A percentile compares a stretch with the other conserved stretches of the same genome.
phyloP scores from a whole-genome alignment of 2,113 vertebrate genomes.

The Rhabdomys dilectus region DNA sequence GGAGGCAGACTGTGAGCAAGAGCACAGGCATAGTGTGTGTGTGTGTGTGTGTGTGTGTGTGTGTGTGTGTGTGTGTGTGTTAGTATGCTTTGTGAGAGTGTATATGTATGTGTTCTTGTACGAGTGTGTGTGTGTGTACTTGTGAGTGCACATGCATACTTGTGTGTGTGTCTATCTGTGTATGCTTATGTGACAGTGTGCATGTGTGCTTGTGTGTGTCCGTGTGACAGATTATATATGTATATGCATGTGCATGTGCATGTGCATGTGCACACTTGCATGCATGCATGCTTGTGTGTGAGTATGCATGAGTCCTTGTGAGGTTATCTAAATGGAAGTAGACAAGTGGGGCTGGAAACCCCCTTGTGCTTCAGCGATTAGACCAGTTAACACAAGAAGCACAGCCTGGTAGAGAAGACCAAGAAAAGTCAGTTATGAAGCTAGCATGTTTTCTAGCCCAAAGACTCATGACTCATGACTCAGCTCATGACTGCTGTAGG shows the following conservation, averaged over 20 bases:
- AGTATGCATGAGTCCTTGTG: not conserved
- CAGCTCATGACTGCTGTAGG: not conserved
- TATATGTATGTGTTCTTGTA: not conserved
- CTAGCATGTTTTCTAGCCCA: not conserved
- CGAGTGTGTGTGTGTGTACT: not conserved
- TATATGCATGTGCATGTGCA: too few relatives aligned
- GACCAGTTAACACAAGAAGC: not conserved
- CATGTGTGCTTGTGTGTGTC: too few relatives aligned
- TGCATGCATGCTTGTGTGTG: not conserved
- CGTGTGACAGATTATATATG: too few relatives aligned
- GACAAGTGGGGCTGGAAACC: not conserved
- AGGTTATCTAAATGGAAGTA: not conserved
- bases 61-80: not conserved
- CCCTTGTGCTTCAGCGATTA: not conserved
- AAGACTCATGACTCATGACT: too few relatives aligned
- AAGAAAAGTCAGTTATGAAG: not conserved
- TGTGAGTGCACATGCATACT: not conserved
- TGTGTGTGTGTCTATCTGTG: not conserved
- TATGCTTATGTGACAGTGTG: not conserved
- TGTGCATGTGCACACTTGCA: too few relatives aligned
- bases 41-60: not conserved
- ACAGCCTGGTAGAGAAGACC: not conserved
- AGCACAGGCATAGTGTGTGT: not conserved
- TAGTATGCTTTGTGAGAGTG: not conserved
- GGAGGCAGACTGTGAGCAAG: not conserved